phyloP scores from a whole-genome alignment of 2,888 invertebrate genomes.

The Pimpla rufipes region DNA sequence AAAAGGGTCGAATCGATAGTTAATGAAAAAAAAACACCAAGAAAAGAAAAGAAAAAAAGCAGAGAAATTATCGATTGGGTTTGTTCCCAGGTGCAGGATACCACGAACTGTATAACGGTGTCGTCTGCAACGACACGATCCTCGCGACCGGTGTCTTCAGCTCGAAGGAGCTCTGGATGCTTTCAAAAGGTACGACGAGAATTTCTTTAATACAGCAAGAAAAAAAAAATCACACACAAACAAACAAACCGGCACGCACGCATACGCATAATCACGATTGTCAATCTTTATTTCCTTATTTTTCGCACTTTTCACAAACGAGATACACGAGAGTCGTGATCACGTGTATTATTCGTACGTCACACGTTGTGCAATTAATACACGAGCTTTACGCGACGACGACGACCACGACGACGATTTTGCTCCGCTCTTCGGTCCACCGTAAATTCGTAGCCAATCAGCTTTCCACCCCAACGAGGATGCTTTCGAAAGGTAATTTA shows the following conservation, averaged over 20 bases:
- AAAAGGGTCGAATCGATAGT: slow-evolving; percentile 46
- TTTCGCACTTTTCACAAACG: neutral
- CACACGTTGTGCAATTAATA: slow-evolving; percentile 13
- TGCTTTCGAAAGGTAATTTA: slow-evolving; percentile 85
- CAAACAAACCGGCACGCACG: slow-evolving; percentile 39
- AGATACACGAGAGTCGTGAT: slow-evolving; percentile 41
- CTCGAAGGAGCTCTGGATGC: slow-evolving; percentile 99
- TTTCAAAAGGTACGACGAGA: slow-evolving; percentile 94
- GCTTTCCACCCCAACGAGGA: slow-evolving; percentile 73
- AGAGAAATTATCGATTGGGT: slow-evolving; percentile 79
- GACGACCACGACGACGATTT: slow-evolving; percentile 46
- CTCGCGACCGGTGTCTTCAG: slow-evolving; percentile 99
- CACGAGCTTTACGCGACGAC: slow-evolving; percentile 47
- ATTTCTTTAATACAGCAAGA: slow-evolving; percentile 45
- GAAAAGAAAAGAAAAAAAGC: slow-evolving; percentile 42
- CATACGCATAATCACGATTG: slow-evolving; percentile 23
- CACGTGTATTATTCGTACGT: slow-evolving; percentile 11
- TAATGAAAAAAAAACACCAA: slow-evolving; percentile 37
- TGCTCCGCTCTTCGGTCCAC: slow-evolving; percentile 50
- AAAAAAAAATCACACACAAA: too few relatives aligned
- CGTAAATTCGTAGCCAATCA: slow-evolving; percentile 56
- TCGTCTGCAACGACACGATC: slow-evolving; percentile 99
- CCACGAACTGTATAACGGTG: slow-evolving; percentile 99
- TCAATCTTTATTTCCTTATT: neutral
- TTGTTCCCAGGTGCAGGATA: slow-evolving; percentile 85